Evolutionary conservation across 2,888 invertebrate species (phyloP).

Genomic region (Erebia ligea): DNA sequence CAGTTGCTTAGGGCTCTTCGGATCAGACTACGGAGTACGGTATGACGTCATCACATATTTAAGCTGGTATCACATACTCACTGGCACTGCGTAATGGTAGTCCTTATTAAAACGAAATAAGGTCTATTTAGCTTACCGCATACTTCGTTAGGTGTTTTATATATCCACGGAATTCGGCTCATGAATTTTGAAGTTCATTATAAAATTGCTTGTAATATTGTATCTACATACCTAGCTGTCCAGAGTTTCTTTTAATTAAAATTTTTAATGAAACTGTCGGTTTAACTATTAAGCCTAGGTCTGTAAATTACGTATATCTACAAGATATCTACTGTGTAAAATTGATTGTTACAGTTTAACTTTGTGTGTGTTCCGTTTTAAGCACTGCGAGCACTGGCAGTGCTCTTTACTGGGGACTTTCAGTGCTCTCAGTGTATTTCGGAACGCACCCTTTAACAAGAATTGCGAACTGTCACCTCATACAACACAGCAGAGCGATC

Average conservation of each 20-base stretch:
- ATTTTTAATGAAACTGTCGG: slow-evolving; percentile 47
- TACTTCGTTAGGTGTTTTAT: slow-evolving; percentile 29
- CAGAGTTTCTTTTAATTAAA: slow-evolving; percentile 52
- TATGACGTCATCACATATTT: slow-evolving; percentile 63
- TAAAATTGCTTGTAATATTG: slow-evolving; percentile 39
- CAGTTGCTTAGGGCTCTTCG: slow-evolving; percentile 54
- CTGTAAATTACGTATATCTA: too few species aligned
- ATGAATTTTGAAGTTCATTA: slow-evolving; percentile 30
- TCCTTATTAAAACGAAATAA: slow-evolving; percentile 25
- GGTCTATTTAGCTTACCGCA: slow-evolving; percentile 18
- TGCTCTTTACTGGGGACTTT: too few species aligned
- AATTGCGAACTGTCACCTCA: too few species aligned
- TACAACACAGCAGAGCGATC: too few species aligned
- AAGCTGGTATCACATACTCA: slow-evolving; percentile 60
- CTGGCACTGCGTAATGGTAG: slow-evolving; percentile 42
- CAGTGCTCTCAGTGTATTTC: too few species aligned
- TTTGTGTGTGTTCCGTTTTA: too few species aligned
- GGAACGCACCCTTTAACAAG: too few species aligned
- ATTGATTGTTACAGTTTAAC: too few species aligned
- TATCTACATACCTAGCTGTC: slow-evolving; percentile 22
- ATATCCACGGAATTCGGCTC: slow-evolving; percentile 27
- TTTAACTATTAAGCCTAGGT: slow-evolving; percentile 16
- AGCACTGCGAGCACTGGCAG: too few species aligned
- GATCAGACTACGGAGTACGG: slow-evolving; percentile 50
- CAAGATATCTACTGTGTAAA: too few species aligned